Percentiles rank a stretch among this genome's conserved stretches.
phyloP scores from a whole-genome alignment of 1,140 invertebrate species.

The Drosophila ananassae region DNA sequence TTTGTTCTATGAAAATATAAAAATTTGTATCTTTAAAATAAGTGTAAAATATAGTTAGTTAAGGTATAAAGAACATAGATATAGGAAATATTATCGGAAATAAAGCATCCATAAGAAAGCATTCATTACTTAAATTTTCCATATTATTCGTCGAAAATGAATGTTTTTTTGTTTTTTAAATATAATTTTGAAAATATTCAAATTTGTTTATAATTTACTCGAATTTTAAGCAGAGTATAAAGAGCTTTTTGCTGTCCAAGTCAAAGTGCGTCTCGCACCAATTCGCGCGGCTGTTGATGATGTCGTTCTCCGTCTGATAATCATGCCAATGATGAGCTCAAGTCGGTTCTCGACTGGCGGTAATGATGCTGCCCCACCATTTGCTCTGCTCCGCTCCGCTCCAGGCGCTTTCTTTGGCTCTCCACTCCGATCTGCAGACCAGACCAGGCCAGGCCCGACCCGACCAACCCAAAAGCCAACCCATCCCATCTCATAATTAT shows the following conservation, averaged over 20 bases:
- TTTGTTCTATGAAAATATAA: constrained; percentile 15
- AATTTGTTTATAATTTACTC: background rate
- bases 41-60: too few species aligned
- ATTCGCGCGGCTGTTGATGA: constrained; percentile 68
- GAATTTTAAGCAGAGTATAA: constrained; percentile 19
- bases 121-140: too few species aligned
- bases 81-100: too few species aligned
- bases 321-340: constrained; percentile 75
- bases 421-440: constrained; percentile 6
- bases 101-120: too few species aligned
- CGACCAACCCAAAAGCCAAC: constrained; percentile 5
- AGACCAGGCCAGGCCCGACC: constrained; percentile 1
- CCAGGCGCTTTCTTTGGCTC: constrained; percentile 18
- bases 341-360: constrained; percentile 56
- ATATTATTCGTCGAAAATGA: too few species aligned
- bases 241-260: constrained; percentile 64
- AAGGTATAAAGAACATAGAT: too few species aligned
- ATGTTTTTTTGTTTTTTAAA: too few species aligned
- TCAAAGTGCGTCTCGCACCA: constrained; percentile 81
- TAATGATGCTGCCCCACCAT: constrained; percentile 62
- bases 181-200: background rate
- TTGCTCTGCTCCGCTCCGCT: constrained; percentile 12
- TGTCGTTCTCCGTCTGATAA: constrained; percentile 73
- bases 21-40: too few species aligned
- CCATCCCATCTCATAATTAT: constrained; percentile 74